Evolutionary conservation across 2,888 invertebrate genomes (phyloP), one percentile per base, ranked within the genome.

Genomic region (Rutpela maculata): DNA sequence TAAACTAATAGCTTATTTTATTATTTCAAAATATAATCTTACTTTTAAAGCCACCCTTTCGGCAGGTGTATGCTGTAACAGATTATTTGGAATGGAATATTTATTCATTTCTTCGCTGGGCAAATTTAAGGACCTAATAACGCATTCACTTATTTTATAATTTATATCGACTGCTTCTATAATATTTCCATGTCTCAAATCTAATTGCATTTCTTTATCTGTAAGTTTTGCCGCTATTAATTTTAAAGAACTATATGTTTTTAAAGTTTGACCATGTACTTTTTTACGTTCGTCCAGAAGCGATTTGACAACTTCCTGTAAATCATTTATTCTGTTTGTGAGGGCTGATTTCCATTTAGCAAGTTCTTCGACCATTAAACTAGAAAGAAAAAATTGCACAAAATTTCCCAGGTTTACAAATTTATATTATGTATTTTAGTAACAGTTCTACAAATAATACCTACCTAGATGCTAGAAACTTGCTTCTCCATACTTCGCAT

Each of bases 401-500:
- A 35, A 5, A 35, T 9, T 35, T 9, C 7, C 7, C 31, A 35
- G 9, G 9, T 35, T 35, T 10, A 26, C 5, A 66, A 66, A 35
- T 19, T 4, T n/a, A 26, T n/a, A 15, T n/a, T 35, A 6, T 26
- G 4, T 26, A 26, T 26, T 26, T 26, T 26, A 26, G 4, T 4
- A 26, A 26, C 22, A 17, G 0, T 43, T 43, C 12, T 31, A 17
- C 10, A 17, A 69, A 0, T 57, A 65, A 72, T 82, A 26, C 62
- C 80, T 90, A 96, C 96, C 96, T 96, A 91, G 97, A 97, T 26
- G 98, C 98, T 84, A 98, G 91, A 90, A 97, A 99, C 93, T 98
- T 99, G 88, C 97, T 98, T 80, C 97, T 93, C 98, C 98, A 99
- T 68, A 98, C 97, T 91, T 99, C 98, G 88, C 97, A 97, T 87